Conservation (phyloP, 2,797 vertebrate genomes). For the Pempheris klunzingeri region DNA sequence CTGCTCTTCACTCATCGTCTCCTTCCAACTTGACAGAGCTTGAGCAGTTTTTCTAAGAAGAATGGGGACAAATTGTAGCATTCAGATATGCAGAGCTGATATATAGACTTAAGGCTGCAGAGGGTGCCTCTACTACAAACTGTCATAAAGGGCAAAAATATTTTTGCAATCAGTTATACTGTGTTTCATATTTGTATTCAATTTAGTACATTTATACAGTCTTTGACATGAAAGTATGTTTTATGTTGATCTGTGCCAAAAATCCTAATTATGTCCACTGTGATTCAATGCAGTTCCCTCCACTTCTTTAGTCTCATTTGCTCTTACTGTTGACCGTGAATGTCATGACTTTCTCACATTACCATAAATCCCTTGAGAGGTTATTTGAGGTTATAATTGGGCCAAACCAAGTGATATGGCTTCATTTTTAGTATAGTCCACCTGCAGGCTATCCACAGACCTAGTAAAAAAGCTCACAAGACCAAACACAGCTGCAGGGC, state of each 20-base stretch:
- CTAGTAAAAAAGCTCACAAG: not conserved
- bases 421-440: slow-evolving; percentile 10
- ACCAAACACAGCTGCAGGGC: not conserved
- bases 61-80: not conserved
- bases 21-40: not conserved
- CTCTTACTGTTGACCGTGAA: not conserved
- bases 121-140: not conserved
- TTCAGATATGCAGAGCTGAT: not conserved
- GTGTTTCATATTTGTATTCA: not conserved
- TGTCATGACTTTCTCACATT: slow-evolving; percentile 6
- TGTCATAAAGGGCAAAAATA: not conserved
- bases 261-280: too few relatives aligned
- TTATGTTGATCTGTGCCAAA: too few relatives aligned
- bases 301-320: not conserved
- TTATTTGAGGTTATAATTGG: slow-evolving; percentile 10
- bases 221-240: not conserved
- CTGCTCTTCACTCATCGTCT: not conserved
- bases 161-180: not conserved
- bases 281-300: not conserved
- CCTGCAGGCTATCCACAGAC: not conserved
- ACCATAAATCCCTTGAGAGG: not conserved
- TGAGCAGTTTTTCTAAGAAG: not conserved
- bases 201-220: not conserved
- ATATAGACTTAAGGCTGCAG: not conserved
- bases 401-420: not conserved